These are phyloP conservation scores for Invenusta paracnida DNA, from an alignment of 2,888 invertebrate genomes.

Conservation along the genomic window DNA sequence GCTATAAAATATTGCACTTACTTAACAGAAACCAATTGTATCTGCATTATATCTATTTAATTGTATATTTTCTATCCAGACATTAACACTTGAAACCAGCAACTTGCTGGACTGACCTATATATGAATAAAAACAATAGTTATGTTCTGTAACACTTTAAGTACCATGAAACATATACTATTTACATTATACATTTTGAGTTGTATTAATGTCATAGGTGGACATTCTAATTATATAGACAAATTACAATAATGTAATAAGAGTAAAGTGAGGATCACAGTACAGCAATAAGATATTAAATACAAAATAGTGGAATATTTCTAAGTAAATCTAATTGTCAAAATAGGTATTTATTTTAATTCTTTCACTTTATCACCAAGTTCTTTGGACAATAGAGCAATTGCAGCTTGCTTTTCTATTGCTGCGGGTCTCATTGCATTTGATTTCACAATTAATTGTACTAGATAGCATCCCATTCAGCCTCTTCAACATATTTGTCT, in stretches of 20 bases:
- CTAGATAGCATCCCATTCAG: background rate
- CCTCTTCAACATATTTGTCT: too few species aligned
- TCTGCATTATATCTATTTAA: too few species aligned
- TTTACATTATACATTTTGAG: too few species aligned
- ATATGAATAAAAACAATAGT: too few species aligned
- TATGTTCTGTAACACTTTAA: too few species aligned
- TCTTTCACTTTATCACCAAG: background rate
- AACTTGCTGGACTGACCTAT: too few species aligned
- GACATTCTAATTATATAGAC: background rate
- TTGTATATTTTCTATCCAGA: too few species aligned
- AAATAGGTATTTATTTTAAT: background rate
- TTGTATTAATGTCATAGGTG: too few species aligned
- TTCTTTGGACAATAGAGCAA: background rate
- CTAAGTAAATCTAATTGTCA: background rate
- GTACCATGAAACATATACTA: too few species aligned
- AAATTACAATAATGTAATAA: constrained; percentile 14
- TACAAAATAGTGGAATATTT: background rate
- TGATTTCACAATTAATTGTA: background rate
- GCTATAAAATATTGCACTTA: too few species aligned
- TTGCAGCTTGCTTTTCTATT: background rate
- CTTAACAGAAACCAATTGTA: too few species aligned
- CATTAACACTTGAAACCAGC: too few species aligned
- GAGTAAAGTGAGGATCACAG: constrained; percentile 12
- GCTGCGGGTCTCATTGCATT: background rate
- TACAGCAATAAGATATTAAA: background rate